Percentiles rank a stretch among this genome's conserved stretches.
These are phyloP conservation scores for Trichechus manatus DNA, from an alignment of 2,113 vertebrate genomes.

Conservation along the genomic window DNA sequence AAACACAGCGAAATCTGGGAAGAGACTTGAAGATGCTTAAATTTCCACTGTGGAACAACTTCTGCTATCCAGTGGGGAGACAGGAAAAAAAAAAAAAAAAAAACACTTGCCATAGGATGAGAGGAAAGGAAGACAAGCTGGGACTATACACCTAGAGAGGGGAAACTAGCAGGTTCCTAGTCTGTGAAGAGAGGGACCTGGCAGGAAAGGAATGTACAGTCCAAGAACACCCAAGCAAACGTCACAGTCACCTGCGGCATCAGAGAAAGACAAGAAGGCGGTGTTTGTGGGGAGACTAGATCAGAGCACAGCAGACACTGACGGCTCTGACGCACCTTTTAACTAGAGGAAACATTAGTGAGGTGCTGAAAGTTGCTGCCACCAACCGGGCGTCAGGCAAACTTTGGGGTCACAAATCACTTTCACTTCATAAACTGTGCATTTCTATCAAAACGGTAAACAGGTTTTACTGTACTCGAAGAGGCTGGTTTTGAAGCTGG, in stretches of 20 bases:
- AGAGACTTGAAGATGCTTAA: constrained; percentile 76
- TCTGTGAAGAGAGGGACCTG: background rate
- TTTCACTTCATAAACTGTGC: constrained; percentile 55
- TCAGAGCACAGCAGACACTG: background rate
- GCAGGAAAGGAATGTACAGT: background rate
- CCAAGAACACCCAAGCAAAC: background rate
- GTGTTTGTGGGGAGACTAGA: background rate
- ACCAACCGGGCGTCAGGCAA: constrained; percentile 59
- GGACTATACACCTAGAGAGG: background rate
- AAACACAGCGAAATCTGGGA: constrained; percentile 76
- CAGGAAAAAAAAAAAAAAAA: background rate
- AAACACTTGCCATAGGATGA: constrained; percentile 35
- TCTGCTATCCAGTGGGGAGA: constrained; percentile 55
- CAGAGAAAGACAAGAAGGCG: constrained; percentile 8
- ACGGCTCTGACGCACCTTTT: constrained; percentile 50
- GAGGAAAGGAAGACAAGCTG: constrained; percentile 42
- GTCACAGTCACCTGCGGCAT: background rate
- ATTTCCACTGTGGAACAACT: constrained; percentile 75
- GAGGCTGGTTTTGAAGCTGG: constrained; percentile 38
- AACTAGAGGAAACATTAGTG: constrained; percentile 59
- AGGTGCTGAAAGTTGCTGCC: constrained; percentile 72
- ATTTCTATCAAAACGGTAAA: constrained; percentile 63
- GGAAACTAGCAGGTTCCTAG: background rate
- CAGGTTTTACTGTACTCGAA: constrained; percentile 15
- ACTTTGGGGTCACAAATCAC: constrained; percentile 61